Evolutionary conservation across 1,140 invertebrate genomes (phyloP).

Genomic region (Cecropterus lyciades): DNA sequence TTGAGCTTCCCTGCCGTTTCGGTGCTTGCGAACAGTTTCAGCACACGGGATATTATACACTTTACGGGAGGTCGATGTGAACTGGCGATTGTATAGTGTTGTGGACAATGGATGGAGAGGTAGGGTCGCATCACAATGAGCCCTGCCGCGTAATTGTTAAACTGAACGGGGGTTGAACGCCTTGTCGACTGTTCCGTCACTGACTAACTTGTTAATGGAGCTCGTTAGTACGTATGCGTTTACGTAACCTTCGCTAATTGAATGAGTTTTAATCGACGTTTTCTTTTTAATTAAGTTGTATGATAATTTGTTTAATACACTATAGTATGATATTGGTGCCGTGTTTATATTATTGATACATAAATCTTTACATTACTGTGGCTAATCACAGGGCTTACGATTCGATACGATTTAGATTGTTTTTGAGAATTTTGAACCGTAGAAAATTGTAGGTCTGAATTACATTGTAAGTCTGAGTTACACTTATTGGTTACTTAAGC

Average conservation of each 20-base stretch:
- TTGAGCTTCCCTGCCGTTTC: constrained; percentile 48
- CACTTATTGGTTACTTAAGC: too few species aligned
- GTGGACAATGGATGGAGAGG: constrained; percentile 78
- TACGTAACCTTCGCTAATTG: constrained; percentile 44
- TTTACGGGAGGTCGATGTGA: constrained; percentile 48
- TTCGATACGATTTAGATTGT: too few species aligned
- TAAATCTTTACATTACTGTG: constrained; percentile 43
- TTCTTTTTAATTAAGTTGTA: not conserved
- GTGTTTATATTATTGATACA: constrained; percentile 17
- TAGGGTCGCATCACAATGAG: constrained; percentile 79
- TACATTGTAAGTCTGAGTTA: too few species aligned
- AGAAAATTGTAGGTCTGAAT: too few species aligned
- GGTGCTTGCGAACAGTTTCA: constrained; percentile 34
- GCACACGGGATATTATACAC: constrained; percentile 46
- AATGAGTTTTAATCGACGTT: constrained; percentile 29
- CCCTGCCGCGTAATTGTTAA: constrained; percentile 80
- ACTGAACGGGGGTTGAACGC: constrained; percentile 77
- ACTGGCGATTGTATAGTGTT: constrained; percentile 61
- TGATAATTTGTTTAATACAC: not conserved
- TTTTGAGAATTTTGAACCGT: too few species aligned
- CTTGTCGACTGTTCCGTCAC: constrained; percentile 76
- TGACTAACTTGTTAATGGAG: constrained; percentile 52
- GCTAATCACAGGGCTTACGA: constrained; percentile 33
- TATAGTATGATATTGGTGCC: not conserved
- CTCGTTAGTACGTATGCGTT: constrained; percentile 36